Evolutionary conservation across 2,888 invertebrate genomes (phyloP), one percentile per base, ranked within the genome.

Genomic region (Chydorus sphaericus): DNA sequence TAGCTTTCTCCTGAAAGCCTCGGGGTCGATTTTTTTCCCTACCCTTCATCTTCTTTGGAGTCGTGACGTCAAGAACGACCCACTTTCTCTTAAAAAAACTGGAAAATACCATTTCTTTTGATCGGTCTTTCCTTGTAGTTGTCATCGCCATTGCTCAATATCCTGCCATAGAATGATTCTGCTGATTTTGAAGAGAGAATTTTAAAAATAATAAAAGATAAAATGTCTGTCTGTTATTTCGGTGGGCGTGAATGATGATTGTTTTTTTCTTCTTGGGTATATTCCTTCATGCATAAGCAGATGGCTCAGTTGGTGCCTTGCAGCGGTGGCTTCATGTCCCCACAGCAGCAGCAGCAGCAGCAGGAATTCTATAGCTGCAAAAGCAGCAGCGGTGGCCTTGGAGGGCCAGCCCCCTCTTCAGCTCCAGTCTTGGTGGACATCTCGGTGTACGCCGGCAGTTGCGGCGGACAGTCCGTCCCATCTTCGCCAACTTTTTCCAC

Each of bases 221-320:
- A n/a, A n/a, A n/a, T n/a, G n/a, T n/a, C n/a, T n/a, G n/a, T n/a
- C n/a, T n/a, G n/a, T n/a, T n/a, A n/a, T n/a, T n/a, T n/a, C n/a
- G n/a, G n/a, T n/a, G n/a, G n/a, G n/a, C n/a, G n/a, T n/a, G n/a
- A n/a, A n/a, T n/a, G n/a, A n/a, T n/a, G n/a, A n/a, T n/a, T n/a
- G n/a, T n/a, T n/a, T n/a, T n/a, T n/a, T n/a, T n/a, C n/a, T n/a
- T n/a, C n/a, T n/a, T n/a, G n/a, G n/a, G n/a, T n/a, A n/a, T n/a
- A n/a, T n/a, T n/a, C n/a, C n/a, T n/a, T n/a, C n/a, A n/a, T n/a
- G n/a, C n/a, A n/a, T n/a, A n/a, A 73, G 11, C 79, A 85, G 85
- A 85, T 85, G 84, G 83, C 85, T 71, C 85, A 85, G 75, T 83
- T 81, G 66, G 85, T 85, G 65, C 85, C 85, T 58, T 78, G 82